Evolutionary conservation across 2,797 vertebrate genomes (phyloP).

Genomic region (Syndactyla subalaris): DNA sequence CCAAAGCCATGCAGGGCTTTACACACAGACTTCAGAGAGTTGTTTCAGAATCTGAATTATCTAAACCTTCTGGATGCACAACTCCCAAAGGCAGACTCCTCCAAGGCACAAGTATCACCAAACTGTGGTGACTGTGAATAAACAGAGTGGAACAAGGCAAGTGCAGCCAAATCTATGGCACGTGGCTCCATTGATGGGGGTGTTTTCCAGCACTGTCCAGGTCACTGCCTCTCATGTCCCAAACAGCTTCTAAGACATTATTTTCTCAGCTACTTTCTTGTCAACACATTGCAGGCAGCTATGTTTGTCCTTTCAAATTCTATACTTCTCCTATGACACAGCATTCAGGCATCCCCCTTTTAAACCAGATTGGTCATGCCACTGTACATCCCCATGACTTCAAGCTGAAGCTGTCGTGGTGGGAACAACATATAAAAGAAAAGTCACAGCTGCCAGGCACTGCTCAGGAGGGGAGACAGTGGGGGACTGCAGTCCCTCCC

Average conservation of each 20-base stretch:
- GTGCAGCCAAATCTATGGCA: neutral
- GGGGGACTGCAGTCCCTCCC: neutral
- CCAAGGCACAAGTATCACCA: neutral
- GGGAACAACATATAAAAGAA: neutral
- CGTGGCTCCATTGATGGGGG: accelerated
- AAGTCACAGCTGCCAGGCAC: neutral
- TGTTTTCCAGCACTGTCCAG: neutral
- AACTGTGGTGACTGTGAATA: accelerated
- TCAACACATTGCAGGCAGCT: neutral
- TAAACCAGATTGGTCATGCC: conserved; percentile 8
- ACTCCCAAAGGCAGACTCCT: neutral
- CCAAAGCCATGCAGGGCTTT: neutral
- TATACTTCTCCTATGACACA: conserved; percentile 1
- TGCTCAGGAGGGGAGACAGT: neutral
- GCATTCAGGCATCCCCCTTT: conserved; percentile 2
- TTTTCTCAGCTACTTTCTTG: neutral
- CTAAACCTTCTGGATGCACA: neutral
- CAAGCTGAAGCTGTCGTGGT: neutral
- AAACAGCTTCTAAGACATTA: neutral
- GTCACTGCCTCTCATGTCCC: neutral
- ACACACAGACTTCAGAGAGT: neutral
- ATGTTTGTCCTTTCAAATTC: neutral
- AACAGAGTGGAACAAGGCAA: neutral
- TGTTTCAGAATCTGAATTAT: neutral
- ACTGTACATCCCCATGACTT: neutral